Base-by-base conservation (phyloP, 2,888 invertebrate genomes). In the Heliconius cydno region DNA sequence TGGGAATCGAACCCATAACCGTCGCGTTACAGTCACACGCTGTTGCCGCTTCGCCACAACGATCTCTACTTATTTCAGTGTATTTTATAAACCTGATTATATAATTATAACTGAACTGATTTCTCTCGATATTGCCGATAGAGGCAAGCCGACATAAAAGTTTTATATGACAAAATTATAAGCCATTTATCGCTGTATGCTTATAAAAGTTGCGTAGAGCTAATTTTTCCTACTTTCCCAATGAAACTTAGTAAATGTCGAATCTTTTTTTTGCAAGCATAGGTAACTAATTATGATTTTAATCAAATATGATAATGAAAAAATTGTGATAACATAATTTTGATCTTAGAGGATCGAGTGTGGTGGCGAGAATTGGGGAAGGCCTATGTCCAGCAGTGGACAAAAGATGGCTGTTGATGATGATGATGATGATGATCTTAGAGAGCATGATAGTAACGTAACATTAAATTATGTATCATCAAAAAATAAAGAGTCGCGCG, bases 21-120 rank as follows among this genome's bases (percentile, higher is more conserved):
- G 0, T 7, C 52, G 52, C 19, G 7, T 22, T 19, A 52, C 52
- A 52, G 52, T 52, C 7, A 19, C 2, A 19, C 7, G 52, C 52
- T 22, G 7, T 6, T 52, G 19, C 52, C 7, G 19, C 52, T 52
- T 1, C 19, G 7, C 7, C 52, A 52, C 19, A 2, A 22, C 52
- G 6, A 6, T 19, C 19, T 52, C 7, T 3, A 22, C 0, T 52
- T 57, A 63, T 67, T 57, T 63, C 6, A 41, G 25, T 74, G 15
- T 65, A 75, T 77, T 30, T 38, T 70, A 19, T 25, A 57, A 63
- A 38, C 25, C 28, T 19, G 73, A 76, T 78, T 70, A 76, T 68
- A 71, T 73, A 78, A 72, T 76, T 63, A 79, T 38, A 38, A n/a
- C 30, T 65, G 34, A 60, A 70, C 66, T 77, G 79, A 80, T 79